Percentiles rank a stretch among this genome's conserved stretches.
Conservation (phyloP, 2,113 vertebrate species). For the Thermophis baileyi region DNA sequence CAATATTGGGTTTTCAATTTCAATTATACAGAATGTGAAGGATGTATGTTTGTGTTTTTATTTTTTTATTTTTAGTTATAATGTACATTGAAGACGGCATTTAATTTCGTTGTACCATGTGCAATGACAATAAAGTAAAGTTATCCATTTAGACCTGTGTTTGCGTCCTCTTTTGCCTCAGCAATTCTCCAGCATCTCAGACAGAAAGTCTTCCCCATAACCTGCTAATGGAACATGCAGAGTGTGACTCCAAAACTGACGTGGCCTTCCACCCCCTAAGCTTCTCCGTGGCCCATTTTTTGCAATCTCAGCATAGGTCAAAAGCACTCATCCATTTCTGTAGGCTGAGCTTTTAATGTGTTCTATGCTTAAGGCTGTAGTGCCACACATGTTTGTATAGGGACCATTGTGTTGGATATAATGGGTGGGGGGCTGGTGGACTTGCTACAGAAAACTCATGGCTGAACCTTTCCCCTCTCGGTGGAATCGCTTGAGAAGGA, state of each 20-base stretch:
- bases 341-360: conserved; percentile 3
- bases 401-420: background rate
- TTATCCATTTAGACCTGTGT: background rate
- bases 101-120: no score
- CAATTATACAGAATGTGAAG: no score
- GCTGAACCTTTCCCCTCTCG: background rate
- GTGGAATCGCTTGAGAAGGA: background rate
- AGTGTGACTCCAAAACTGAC: background rate
- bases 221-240: background rate
- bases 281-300: background rate
- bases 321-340: background rate
- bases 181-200: background rate
- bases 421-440: background rate
- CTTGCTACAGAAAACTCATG: background rate
- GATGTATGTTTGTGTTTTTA: no score
- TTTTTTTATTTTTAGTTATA: no score
- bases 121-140: no score
- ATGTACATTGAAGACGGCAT: no score
- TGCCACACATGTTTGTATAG: background rate
- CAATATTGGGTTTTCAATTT: no score
- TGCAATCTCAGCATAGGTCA: background rate
- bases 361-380: conserved; percentile 5
- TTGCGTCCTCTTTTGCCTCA: background rate
- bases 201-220: background rate
- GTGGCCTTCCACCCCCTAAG: background rate